Base-by-base conservation (phyloP, 2,113 vertebrate genomes). In the Odocoileus hemionus region DNA sequence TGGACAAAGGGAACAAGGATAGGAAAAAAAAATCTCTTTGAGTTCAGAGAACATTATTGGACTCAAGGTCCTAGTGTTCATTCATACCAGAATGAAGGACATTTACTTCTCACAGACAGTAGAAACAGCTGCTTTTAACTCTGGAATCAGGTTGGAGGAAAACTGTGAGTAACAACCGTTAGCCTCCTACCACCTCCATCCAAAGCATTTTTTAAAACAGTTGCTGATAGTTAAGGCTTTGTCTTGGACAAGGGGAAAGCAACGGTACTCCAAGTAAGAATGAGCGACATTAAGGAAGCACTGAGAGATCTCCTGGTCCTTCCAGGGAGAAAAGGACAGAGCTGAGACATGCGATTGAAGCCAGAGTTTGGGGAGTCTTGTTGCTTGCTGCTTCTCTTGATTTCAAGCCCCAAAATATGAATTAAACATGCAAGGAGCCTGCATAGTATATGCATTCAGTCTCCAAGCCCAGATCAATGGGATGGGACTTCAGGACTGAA, bases 81-180 rank as follows among this genome's bases (percentile, higher is more conserved):
- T 95, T 97, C 95, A 96, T 74, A 95, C 57, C 76, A 94, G 64
- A 43, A 98, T 57, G 80, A 67, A 96, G 54, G 58, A 39, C 13
- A 17, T 45, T 87, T 60, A 64, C 52, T 95, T 86, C 64, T n/a
- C 2, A 0, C 17, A 96, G 74, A 93, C 86, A 92, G 74, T 13
- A 16, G 8, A 95, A 19, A 89, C 6, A 8, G 16, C 6, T 74
- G 47, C 45, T 58, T 86, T 87, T 70, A 89, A 82, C 58, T 70
- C 45, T 67, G 58, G 86, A 94, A 52, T 79, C 52, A 57, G 19
- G 15, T 6, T 93, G 52, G 55, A 95, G 33, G 33, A 45, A 88
- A 96, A 87, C 33, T 43, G n/a, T 76, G 16, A 47, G 19, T 26
- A 80, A 95, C 25, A 78, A 67, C n/a, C 58, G 82, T 39, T 26